Base-by-base conservation (phyloP, 2,113 vertebrate species). In the Silurus meridionalis region DNA sequence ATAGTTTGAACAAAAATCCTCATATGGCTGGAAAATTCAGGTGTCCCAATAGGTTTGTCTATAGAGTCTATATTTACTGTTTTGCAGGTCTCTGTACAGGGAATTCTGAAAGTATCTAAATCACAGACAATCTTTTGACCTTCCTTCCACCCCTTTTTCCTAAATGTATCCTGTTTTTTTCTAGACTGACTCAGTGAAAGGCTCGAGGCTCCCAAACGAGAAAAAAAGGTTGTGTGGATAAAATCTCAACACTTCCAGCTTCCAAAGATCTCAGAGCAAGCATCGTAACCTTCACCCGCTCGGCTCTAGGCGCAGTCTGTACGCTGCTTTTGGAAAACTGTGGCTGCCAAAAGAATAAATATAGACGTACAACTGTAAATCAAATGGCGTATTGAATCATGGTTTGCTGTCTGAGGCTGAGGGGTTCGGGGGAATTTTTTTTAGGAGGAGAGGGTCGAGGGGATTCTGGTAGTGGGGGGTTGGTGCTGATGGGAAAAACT, bases 361-460 rank as follows among this genome's bases (percentile, higher is more conserved):
- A 61, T 80, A 80, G 78, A 80, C 46, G 57, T 80, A 80, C 60
- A 61, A 57, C 78, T 80, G 10, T 80, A 80, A 80, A 80, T 80
- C 78, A 80, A 80, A 80, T 55, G 52, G 37, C 15, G 66, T 25
- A 72, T 55, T 83, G 82, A 50, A 67, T 71, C 66, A 37, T 46
- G 19, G 28, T 60, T 60, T 28, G 19, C 66, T 58, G 46, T 57
- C n/a, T 17, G 61, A 14, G 81, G 63, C 37, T 37, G 37, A 37
- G n/a, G 28, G 15, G 8, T 15, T 13, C 13, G 61, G 48, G 50
- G 50, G 80, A 8, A 7, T 28, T 52, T 15, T 52, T 48, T 11
- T 19, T 37, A 2, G 37, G 37, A 37, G 37, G 37, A 37, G 37
- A 37, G 37, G 37, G 37, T 37, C 37, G 37, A 37, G 37, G 37